phyloP scores from a whole-genome alignment of 2,113 vertebrate species.

The Crocuta crocuta region DNA sequence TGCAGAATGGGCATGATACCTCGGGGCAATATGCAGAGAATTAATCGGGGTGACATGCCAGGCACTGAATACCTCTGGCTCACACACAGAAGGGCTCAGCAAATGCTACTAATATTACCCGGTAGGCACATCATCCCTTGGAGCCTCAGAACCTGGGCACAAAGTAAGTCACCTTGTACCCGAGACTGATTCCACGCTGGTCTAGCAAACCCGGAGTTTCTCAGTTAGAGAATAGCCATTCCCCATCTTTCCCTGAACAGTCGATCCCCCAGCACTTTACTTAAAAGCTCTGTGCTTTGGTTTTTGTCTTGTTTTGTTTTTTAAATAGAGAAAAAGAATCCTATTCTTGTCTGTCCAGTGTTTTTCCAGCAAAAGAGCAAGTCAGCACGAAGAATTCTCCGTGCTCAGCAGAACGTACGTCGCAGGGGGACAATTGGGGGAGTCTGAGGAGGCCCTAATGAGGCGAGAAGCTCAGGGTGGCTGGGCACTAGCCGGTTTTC shows the following conservation, averaged over 20 bases:
- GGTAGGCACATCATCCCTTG: too few relatives aligned
- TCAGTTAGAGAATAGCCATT: not conserved
- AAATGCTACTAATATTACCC: not conserved
- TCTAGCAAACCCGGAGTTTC: not conserved
- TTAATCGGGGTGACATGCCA: not conserved
- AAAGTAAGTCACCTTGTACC: not conserved
- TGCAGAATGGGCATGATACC: not conserved
- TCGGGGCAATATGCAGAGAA: not conserved
- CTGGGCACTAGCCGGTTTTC: not conserved
- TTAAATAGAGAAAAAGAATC: constrained; percentile 67
- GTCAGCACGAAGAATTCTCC: constrained; percentile 71
- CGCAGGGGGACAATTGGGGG: constrained; percentile 19
- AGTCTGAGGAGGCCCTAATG: not conserved
- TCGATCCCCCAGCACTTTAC: constrained; percentile 63
- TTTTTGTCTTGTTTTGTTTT: constrained; percentile 74
- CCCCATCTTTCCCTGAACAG: not conserved
- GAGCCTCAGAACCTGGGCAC: not conserved
- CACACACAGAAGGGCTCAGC: too few relatives aligned
- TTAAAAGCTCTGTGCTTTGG: constrained; percentile 74
- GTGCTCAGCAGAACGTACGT: constrained; percentile 63
- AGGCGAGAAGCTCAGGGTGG: not conserved
- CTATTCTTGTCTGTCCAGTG: constrained; percentile 74
- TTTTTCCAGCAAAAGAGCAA: constrained; percentile 75
- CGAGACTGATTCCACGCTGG: not conserved
- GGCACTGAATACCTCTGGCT: not conserved